Conservation (phyloP, 2,113 vertebrate species). For the Plectropomus leopardus region DNA sequence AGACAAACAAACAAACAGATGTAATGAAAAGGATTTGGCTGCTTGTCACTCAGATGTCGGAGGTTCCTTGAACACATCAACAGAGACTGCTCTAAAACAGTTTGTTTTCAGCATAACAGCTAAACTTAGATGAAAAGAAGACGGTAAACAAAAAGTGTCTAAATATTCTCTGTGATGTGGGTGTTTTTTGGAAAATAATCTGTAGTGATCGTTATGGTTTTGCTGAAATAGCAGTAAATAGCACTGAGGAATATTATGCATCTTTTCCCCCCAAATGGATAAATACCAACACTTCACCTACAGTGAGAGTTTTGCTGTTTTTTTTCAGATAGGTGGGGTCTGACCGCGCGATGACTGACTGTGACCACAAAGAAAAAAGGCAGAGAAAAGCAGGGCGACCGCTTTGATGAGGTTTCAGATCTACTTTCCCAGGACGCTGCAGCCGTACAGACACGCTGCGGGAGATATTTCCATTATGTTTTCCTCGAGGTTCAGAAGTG, state of each 20-base stretch:
- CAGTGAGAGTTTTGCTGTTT: constrained; percentile 18
- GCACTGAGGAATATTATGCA: constrained; percentile 9
- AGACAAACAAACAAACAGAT: not conserved
- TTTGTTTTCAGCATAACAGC: not conserved
- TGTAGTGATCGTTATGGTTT: not conserved
- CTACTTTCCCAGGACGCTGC: constrained; percentile 50
- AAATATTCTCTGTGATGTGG: not conserved
- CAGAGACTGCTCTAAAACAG: not conserved
- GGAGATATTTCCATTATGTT: constrained; percentile 52
- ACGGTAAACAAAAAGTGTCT: not conserved
- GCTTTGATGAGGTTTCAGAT: constrained; percentile 68
- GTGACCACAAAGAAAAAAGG: constrained; percentile 48
- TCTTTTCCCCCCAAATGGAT: not conserved
- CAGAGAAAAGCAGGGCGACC: not conserved
- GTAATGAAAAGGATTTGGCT: not conserved
- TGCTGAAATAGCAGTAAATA: constrained; percentile 30
- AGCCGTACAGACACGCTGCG: constrained; percentile 3
- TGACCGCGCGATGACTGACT: constrained; percentile 35
- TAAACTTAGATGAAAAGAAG: not conserved
- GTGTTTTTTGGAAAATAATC: constrained; percentile 12
- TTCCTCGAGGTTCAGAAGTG: constrained; percentile 23
- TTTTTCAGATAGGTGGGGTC: constrained; percentile 38
- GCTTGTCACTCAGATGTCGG: not conserved
- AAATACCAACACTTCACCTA: constrained; percentile 1
- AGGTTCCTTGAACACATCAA: constrained; percentile 8